These are phyloP conservation scores for Recurvirostra avosetta DNA, from an alignment of 2,113 vertebrate genomes.

Conservation along the genomic window DNA sequence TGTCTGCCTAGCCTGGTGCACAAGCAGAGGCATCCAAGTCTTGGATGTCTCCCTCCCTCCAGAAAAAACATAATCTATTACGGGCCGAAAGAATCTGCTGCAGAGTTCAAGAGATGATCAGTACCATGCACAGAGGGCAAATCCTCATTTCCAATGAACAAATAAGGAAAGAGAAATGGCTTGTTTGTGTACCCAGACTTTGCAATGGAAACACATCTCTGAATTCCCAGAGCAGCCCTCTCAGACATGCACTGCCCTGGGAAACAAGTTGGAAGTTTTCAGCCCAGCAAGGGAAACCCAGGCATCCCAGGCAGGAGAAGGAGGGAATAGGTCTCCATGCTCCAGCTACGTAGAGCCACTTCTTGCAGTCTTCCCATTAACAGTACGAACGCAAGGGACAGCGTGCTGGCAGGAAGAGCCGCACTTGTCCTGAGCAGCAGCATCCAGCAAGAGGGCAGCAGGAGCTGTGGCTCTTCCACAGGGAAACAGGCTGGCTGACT, in stretches of 20 bases:
- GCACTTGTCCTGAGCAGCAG: not conserved
- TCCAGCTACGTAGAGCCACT: fast-evolving
- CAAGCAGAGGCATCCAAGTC: not conserved
- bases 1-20: not conserved
- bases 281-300: not conserved
- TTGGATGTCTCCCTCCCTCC: not conserved
- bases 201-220: fast-evolving
- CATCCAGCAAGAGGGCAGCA: not conserved
- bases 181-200: not conserved
- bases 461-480: not conserved
- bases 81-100: not conserved
- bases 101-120: not conserved
- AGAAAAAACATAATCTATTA: not conserved
- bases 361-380: not conserved
- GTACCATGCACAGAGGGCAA: not conserved
- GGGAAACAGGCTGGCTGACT: not conserved
- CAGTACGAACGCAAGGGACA: not conserved
- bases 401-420: not conserved
- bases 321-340: not conserved
- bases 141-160: not conserved
- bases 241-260: fast-evolving
- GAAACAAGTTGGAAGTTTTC: not conserved
- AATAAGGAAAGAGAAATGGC: not conserved
- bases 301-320: not conserved
- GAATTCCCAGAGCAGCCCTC: not conserved